Conservation (phyloP, 2,888 invertebrate species). For the Amphimallon solstitiale region DNA sequence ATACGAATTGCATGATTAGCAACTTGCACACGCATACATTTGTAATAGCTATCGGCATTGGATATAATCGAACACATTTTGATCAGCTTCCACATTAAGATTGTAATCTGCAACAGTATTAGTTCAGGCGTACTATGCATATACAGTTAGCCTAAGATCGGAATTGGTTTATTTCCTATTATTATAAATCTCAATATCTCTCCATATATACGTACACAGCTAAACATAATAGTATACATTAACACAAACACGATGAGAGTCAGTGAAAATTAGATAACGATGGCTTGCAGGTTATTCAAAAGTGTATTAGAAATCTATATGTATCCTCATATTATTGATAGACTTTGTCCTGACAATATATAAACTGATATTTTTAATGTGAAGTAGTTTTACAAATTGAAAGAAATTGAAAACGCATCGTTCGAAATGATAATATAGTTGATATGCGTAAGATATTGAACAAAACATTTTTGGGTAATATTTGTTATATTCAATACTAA, state of each 20-base stretch:
- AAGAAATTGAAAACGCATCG: too few species aligned
- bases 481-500: too few species aligned
- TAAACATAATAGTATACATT: background rate
- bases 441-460: too few species aligned
- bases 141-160: constrained; percentile 50
- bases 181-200: constrained; percentile 49
- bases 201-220: background rate
- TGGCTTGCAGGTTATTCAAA: too few species aligned
- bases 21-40: background rate
- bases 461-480: too few species aligned
- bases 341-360: too few species aligned
- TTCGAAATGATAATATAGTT: too few species aligned
- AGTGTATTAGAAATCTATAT: too few species aligned
- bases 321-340: too few species aligned
- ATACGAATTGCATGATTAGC: background rate
- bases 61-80: constrained; percentile 24
- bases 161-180: constrained; percentile 62
- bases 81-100: constrained; percentile 35
- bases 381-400: too few species aligned
- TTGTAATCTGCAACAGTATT: constrained; percentile 54
- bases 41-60: constrained; percentile 17
- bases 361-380: too few species aligned
- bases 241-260: background rate
- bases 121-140: constrained; percentile 54
- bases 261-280: too few species aligned